Percentiles rank a stretch among this genome's conserved stretches.
These are phyloP conservation scores for Druceiella hillmani DNA, from an alignment of 2,888 invertebrate genomes.

Conservation along the genomic window DNA sequence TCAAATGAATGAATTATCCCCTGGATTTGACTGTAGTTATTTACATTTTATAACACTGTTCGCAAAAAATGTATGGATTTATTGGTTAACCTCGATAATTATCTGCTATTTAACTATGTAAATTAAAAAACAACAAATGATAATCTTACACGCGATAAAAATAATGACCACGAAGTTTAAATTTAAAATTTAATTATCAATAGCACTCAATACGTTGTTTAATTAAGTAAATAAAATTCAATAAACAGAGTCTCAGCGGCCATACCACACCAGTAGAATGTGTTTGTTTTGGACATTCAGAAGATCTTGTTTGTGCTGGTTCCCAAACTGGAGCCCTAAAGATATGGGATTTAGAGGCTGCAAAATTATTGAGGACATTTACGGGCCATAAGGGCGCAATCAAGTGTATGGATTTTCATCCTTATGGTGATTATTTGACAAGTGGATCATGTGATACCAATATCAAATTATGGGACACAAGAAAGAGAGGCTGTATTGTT, in stretches of 20 bases:
- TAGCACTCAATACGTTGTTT: constrained; percentile 1
- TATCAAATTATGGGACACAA: constrained; percentile 92
- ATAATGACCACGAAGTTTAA: no score
- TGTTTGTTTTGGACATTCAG: constrained; percentile 90
- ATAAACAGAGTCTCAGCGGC: constrained; percentile 80
- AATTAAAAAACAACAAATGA: no score
- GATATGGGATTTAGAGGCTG: constrained; percentile 94
- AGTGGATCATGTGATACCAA: constrained; percentile 91
- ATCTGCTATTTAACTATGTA: no score
- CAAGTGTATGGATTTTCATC: constrained; percentile 90
- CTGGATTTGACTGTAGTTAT: no score
- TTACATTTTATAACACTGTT: no score
- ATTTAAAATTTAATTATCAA: constrained; percentile 4
- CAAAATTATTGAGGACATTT: constrained; percentile 85
- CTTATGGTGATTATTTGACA: constrained; percentile 89
- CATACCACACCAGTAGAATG: constrained; percentile 93
- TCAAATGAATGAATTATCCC: no score
- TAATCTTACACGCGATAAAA: no score
- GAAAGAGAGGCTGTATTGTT: constrained; percentile 90
- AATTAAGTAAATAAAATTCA: constrained; percentile 5
- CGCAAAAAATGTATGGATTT: no score
- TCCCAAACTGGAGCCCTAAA: constrained; percentile 91
- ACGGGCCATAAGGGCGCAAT: constrained; percentile 85
- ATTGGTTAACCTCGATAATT: no score
- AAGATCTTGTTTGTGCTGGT: constrained; percentile 92